These are phyloP conservation scores for Chymomyza amoena DNA, from an alignment of 2,888 invertebrate species.

Conservation along the genomic window DNA sequence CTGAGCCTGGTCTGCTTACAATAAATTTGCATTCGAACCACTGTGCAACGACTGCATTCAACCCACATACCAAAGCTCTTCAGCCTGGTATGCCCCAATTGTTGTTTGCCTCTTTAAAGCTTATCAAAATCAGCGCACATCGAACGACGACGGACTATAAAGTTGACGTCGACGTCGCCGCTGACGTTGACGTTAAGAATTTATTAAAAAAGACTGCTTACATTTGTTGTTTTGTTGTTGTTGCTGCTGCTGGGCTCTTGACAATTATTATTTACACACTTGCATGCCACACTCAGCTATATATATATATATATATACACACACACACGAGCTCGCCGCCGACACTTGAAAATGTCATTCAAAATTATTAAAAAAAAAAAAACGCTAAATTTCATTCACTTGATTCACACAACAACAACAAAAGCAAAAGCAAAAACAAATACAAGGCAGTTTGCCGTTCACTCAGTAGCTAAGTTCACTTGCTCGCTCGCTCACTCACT, in stretches of 20 bases:
- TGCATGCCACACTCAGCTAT: conserved; percentile 48
- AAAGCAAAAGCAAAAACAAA: neutral
- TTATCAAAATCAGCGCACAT: conserved; percentile 36
- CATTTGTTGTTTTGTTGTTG: neutral
- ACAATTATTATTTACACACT: conserved; percentile 55
- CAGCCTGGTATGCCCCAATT: neutral
- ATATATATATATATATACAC: conserved; percentile 16
- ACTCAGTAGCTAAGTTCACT: neutral
- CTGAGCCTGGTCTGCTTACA: too few relatives aligned
- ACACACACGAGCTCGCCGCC: conserved; percentile 8
- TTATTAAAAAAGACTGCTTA: neutral
- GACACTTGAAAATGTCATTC: conserved; percentile 63
- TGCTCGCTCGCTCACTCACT: conserved; percentile 1
- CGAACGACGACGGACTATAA: conserved; percentile 18
- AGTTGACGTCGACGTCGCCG: neutral
- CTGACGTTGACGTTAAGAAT: neutral
- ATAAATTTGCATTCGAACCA: neutral
- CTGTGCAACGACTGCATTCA: neutral
- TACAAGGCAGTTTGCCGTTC: conserved; percentile 3
- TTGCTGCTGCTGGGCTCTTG: conserved; percentile 13
- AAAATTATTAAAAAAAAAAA: conserved; percentile 23
- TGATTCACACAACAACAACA: conserved; percentile 44
- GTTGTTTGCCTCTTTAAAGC: conserved; percentile 14
- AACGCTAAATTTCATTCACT: conserved; percentile 62
- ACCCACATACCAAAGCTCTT: neutral